phyloP scores from a whole-genome alignment of 2,113 vertebrate species.

The Galeopterus variegatus region DNA sequence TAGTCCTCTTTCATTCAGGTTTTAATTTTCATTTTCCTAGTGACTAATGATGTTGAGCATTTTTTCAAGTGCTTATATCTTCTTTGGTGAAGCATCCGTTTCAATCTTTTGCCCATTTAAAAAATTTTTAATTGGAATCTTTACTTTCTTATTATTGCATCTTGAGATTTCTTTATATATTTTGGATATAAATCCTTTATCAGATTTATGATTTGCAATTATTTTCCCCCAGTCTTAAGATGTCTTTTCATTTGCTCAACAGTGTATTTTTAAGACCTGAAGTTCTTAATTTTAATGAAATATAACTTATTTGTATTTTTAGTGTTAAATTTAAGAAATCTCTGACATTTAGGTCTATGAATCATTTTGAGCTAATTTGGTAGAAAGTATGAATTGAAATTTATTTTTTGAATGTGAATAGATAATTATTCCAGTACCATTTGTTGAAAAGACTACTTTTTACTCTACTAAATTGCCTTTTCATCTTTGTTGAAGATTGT shows the following conservation, averaged over 20 bases:
- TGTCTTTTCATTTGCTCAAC: too few relatives aligned
- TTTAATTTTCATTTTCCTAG: neutral
- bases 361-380: neutral
- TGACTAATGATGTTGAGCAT: neutral
- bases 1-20: neutral
- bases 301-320: too few relatives aligned
- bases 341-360: neutral
- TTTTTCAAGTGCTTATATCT: neutral
- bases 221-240: too few relatives aligned
- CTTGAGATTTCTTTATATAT: neutral
- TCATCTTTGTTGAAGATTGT: too few relatives aligned
- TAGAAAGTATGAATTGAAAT: neutral
- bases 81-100: neutral
- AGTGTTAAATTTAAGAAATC: too few relatives aligned
- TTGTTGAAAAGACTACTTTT: neutral
- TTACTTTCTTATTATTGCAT: neutral
- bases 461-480: too few relatives aligned
- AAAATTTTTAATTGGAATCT: neutral
- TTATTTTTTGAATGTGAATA: neutral
- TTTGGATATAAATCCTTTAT: too few relatives aligned
- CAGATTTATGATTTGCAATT: too few relatives aligned
- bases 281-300: too few relatives aligned
- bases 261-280: too few relatives aligned
- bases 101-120: neutral
- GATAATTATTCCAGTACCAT: too few relatives aligned